These are phyloP conservation scores for Zaprionus tsacasi DNA, from an alignment of 1,140 invertebrate species.

Conservation along the genomic window DNA sequence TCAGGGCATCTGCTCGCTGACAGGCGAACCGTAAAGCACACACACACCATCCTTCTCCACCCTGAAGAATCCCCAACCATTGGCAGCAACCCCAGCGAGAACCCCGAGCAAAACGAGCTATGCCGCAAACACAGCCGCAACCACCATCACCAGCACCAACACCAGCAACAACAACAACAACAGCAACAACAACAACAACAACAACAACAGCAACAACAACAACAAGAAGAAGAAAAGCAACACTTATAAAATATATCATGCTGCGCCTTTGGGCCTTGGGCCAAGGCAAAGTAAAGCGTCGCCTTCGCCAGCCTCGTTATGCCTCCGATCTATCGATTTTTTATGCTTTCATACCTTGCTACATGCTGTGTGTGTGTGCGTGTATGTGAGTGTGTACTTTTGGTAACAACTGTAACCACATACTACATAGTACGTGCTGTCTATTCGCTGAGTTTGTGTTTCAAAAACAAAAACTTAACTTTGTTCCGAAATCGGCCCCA, in stretches of 20 bases:
- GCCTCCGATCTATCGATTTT: constrained; percentile 71
- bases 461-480: constrained; percentile 29
- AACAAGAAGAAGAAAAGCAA: constrained; percentile 61
- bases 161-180: constrained; percentile 12
- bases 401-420: constrained; percentile 25
- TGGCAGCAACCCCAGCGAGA: constrained; percentile 25
- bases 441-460: constrained; percentile 18
- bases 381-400: constrained; percentile 34
- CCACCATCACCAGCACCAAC: constrained; percentile 42
- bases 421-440: constrained; percentile 8
- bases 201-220: constrained; percentile 30
- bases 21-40: constrained; percentile 68
- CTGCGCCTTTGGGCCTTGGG: constrained; percentile 61
- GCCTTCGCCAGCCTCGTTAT: constrained; percentile 55
- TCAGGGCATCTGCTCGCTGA: constrained; percentile 69
- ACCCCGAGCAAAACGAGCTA: neutral
- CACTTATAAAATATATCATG: constrained; percentile 77
- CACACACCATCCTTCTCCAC: constrained; percentile 51
- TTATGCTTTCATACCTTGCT: constrained; percentile 43
- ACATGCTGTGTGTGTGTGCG: constrained; percentile 30
- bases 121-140: constrained; percentile 18
- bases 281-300: constrained; percentile 62
- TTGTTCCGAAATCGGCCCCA: neutral
- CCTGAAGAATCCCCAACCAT: neutral
- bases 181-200: constrained; percentile 1